Evolutionary conservation across 2,113 vertebrate species (phyloP), one percentile per base, ranked within the genome.

Genomic region (Probosciger aterrimus): DNA sequence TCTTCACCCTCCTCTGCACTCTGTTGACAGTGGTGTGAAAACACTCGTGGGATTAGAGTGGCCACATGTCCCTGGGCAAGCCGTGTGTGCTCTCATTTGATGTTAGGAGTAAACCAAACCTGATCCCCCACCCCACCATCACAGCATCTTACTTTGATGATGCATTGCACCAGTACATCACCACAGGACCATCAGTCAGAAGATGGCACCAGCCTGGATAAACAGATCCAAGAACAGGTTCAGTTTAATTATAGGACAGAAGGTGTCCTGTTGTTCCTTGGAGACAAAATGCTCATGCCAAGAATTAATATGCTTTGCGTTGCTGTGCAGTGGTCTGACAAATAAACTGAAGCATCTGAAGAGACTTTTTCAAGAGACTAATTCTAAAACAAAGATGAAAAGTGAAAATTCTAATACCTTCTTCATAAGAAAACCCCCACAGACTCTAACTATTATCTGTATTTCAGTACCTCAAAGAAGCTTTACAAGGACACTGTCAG

Each of bases 181-280:
- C 41, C 37, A 46, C 39, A 65, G 47, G 81, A 25, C 6, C 64
- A 46, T 84, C 85, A 91, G 82, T 93, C 81, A 94, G 53, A 91
- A 91, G 30, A 83, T 74, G 67, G 68, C 84, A 75, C 60, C 62
- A 73, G 50, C 27, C 80, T 3, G 4, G 41, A 69, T 79, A 91
- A 96, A 96, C 12, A 63, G 70, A 87, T 92, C 90, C 90, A 95
- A 91, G 25, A 95, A 33, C 47, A 91, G 75, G 74, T 92, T 92
- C 59, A 69, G 30, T 93, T 91, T 97, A 97, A 97, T 95, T 96
- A 95, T 50, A 92, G 30, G 35, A 93, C 81, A 87, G 87, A 96
- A 95, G 90, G 79, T 74, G 67, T 85, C 79, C 77, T 92, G 81
- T 63, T 60, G 47, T 86, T 96, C 90, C 86, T 96, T 59, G 62